Base-by-base conservation (phyloP, 92 coral and sea anemone species). In the Palythoa grandis region DNA sequence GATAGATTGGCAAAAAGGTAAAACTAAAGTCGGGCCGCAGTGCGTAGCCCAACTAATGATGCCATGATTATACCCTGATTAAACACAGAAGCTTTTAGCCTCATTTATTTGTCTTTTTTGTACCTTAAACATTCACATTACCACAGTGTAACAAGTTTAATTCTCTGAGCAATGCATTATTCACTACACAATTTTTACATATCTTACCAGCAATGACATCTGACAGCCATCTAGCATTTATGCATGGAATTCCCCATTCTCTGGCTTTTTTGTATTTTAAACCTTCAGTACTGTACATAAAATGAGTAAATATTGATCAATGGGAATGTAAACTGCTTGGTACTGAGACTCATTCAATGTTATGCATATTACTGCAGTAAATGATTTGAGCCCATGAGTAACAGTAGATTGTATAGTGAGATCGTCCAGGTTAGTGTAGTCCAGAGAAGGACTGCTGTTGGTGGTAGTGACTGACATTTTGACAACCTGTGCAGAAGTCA, bases 241-340 rank as follows among this genome's bases (percentile, higher is more conserved):
- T 82, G 54, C 98, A 95, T 39, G 88, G 91, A n/a, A 96, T 88
- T n/a, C 95, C 99, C 99, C 99, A 96, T 61, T 96, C 99, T 39
- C 89, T 88, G 2, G 99, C 99, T 58, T 95, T 96, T 77, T 67
- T 78, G 78, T 90, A 96, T 76, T 96, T 96, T 7, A 86, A 88
- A 11, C 98, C 95, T 15, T 89, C 86, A 56, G 95, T 70, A 66
- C 99, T 96, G 72, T 48, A 67, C 0, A 0, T 15, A 22, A 73
- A 71, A 60, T 5, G 47, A 37, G 57, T 57, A 66, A 76, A 35
- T 3, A n/a, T n/a, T 58, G 54, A 60, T 39, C 39, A 58, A 58
- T 14, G 65, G 35, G 35, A 29, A 1, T 1, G 1, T 29, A 29
- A 0, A 29, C 35, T 29, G 35, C 35, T 29, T 29, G 35, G 35